Evolutionary conservation across 2,113 vertebrate genomes (phyloP).

Genomic region (Piliocolobus tephrosceles): DNA sequence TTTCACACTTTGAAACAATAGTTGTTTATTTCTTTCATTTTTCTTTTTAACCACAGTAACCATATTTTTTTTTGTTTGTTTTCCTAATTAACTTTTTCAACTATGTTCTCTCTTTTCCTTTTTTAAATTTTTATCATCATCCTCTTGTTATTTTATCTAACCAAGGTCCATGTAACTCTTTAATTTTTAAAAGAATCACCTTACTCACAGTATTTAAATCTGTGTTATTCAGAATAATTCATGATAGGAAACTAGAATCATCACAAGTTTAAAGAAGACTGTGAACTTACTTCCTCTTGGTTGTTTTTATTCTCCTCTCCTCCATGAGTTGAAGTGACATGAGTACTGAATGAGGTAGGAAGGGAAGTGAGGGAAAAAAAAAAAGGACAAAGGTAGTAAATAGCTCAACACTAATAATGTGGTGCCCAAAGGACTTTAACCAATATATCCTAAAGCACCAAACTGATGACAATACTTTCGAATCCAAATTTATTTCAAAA

Average conservation of each 20-base stretch:
- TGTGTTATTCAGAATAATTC: not conserved
- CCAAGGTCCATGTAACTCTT: not conserved
- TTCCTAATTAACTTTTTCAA: not conserved
- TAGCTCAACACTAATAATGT: not conserved
- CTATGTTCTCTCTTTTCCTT: not conserved
- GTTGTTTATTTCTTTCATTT: not conserved
- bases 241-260: not conserved
- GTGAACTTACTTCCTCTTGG: not conserved
- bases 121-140: not conserved
- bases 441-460: not conserved
- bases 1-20: not conserved
- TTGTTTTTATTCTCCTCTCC: not conserved
- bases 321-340: not conserved
- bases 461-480: not conserved
- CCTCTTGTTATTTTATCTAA: not conserved
- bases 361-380: not conserved
- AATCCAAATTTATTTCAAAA: conserved; percentile 27
- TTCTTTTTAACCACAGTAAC: not conserved
- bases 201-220: not conserved
- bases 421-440: not conserved
- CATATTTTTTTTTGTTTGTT: not conserved
- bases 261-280: not conserved
- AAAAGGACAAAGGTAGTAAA: not conserved
- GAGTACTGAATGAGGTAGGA: not conserved
- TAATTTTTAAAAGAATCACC: not conserved